Conservation (phyloP, 1,140 invertebrate species). For the Aradophagus sp. region DNA sequence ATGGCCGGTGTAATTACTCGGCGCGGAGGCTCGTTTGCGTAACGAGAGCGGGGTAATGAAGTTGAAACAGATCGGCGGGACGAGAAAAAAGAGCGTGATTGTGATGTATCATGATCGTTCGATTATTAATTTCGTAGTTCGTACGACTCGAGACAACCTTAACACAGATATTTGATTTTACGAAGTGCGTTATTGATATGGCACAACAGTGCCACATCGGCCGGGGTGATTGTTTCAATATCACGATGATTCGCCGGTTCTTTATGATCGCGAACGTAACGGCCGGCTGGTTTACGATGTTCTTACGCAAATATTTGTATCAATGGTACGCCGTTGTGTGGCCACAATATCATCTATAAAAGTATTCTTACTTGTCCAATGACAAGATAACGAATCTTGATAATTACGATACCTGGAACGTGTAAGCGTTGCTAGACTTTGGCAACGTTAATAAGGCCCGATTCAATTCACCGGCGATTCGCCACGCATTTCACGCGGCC, state of each 20-base stretch:
- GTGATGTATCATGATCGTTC: conserved; percentile 3
- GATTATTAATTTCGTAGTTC: conserved; percentile 9
- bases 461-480: too few relatives aligned
- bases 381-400: conserved; percentile 7
- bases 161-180: conserved; percentile 22
- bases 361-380: conserved; percentile 8
- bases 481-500: too few relatives aligned
- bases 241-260: conserved; percentile 30
- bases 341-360: conserved; percentile 19
- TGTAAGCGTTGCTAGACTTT: too few relatives aligned
- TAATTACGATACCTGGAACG: not conserved
- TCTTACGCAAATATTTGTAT: conserved; percentile 31
- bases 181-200: conserved; percentile 19
- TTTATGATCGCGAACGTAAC: conserved; percentile 1
- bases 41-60: too few relatives aligned
- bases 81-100: conserved; percentile 4
- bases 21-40: too few relatives aligned
- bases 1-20: too few relatives aligned
- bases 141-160: conserved; percentile 9
- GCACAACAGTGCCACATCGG: conserved; percentile 7
- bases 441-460: too few relatives aligned
- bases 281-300: conserved; percentile 1
- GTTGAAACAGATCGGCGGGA: too few relatives aligned
- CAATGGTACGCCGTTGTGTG: conserved; percentile 17
- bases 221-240: conserved; percentile 6